These are phyloP conservation scores for Dolichotis patagonum DNA, from an alignment of 2,113 vertebrate species.

Conservation along the genomic window DNA sequence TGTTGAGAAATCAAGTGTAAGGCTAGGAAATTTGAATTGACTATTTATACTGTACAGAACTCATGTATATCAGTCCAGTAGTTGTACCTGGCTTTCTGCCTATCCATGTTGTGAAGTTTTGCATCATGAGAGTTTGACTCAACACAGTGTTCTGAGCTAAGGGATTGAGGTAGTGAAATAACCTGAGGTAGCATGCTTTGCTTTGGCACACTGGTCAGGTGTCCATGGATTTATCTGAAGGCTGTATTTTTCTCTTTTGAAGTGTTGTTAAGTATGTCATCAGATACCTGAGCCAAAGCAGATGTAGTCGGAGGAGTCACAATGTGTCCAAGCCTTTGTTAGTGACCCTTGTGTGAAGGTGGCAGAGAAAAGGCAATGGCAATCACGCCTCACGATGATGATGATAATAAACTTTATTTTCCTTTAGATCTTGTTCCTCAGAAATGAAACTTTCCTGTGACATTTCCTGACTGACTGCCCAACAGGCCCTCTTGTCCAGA, in stretches of 20 bases:
- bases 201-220: too few relatives aligned
- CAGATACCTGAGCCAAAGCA: constrained; percentile 75
- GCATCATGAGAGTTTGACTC: constrained; percentile 41
- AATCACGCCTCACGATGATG: constrained; percentile 90
- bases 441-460: constrained; percentile 92
- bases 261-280: constrained; percentile 82
- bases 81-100: constrained; percentile 45
- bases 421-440: constrained; percentile 91
- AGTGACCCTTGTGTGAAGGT: constrained; percentile 92
- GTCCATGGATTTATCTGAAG: too few relatives aligned
- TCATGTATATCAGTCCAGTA: constrained; percentile 32
- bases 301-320: constrained; percentile 91
- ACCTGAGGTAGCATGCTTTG: fast-evolving
- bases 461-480: constrained; percentile 96
- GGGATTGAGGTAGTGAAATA: not conserved
- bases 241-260: not conserved
- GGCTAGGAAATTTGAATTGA: constrained; percentile 66
- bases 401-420: constrained; percentile 94
- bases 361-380: constrained; percentile 90
- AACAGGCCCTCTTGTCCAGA: constrained; percentile 91
- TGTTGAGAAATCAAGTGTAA: constrained; percentile 65
- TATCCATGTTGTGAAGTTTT: constrained; percentile 1
- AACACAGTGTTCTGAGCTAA: not conserved
- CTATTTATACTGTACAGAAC: constrained; percentile 63
- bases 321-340: too few relatives aligned